phyloP scores from a whole-genome alignment of 1,140 invertebrate species.

The Drosophila nigrodunni region DNA sequence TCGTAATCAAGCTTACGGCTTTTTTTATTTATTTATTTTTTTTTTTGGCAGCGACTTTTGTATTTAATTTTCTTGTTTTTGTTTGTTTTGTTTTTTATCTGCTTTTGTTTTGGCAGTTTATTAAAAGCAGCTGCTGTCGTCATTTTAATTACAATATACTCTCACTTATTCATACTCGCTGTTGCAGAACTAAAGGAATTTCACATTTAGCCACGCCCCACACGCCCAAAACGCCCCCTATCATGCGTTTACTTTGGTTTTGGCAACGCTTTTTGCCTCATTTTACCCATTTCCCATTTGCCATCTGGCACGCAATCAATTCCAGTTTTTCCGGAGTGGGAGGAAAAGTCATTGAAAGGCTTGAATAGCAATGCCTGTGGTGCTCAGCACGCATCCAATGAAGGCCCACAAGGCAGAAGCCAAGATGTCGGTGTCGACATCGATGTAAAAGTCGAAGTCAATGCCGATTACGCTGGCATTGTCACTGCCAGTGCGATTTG shows the following conservation, averaged over 20 bases:
- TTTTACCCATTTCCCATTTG: constrained; percentile 29
- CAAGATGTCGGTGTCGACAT: constrained; percentile 39
- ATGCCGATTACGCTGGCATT: constrained; percentile 23
- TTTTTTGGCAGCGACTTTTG: constrained; percentile 30
- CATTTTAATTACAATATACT: constrained; percentile 76
- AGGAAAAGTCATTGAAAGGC: constrained; percentile 31
- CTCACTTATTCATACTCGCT: constrained; percentile 38
- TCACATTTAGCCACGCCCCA: constrained; percentile 26
- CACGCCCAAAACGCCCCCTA: neutral
- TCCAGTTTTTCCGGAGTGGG: constrained; percentile 28
- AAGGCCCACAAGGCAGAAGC: too few species aligned
- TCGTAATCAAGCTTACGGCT: constrained; percentile 31
- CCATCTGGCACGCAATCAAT: constrained; percentile 79
- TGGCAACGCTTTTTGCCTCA: constrained; percentile 40
- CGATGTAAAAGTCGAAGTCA: constrained; percentile 46
- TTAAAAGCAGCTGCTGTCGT: constrained; percentile 71
- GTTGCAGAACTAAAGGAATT: constrained; percentile 6
- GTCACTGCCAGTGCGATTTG: constrained; percentile 27
- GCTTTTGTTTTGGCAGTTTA: constrained; percentile 77
- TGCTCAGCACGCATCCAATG: constrained; percentile 26
- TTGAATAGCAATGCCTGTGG: constrained; percentile 33
- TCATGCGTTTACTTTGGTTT: constrained; percentile 5
- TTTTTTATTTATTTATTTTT: neutral
- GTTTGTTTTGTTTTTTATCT: constrained; percentile 32
- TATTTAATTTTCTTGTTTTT: constrained; percentile 31